Evolutionary conservation across 2,888 invertebrate genomes (phyloP), one percentile per base, ranked within the genome.

Genomic region (Acanthopleura granulata): DNA sequence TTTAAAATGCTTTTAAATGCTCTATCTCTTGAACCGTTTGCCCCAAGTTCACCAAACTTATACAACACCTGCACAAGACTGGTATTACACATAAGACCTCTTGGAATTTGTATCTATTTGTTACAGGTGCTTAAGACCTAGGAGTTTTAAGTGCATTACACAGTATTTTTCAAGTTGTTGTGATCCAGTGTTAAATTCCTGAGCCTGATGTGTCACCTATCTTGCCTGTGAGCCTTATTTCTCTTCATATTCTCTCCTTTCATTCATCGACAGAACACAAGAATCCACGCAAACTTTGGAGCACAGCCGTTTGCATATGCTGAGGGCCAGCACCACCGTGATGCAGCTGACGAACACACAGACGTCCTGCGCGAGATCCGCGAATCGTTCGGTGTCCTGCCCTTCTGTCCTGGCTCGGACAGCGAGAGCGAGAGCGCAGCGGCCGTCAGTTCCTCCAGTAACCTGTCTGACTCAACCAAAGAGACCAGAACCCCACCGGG

Each of bases 281-380:
- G 88, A 73, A 84, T 91, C 40, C 85, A 85, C 75, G 89, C 89
- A 22, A 91, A 91, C 81, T 90, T 91, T 84, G 91, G 91, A 73
- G 82, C 88, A 0, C 79, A 87, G 18, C 85, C 89, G 16, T 90
- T 89, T 80, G 85, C 87, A 6, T 90, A 85, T 76, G 88, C 88
- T 49, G 89, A 89, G 74, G 90, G 89, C 51, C 87, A 86, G 71
- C 85, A 88, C 74, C 89, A 89, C 76, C 72, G 87, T 12, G 88
- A 88, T 72, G 88, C 89, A 15, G 89, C 89, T 9, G 88, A 89
- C 77, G 88, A 86, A 57, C 87, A 85, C n/a, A 84, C 85, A 74
- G 89, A 90, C 76, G 78, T 87, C 66, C 86, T 87, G 3, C 80
- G 88, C 73, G 90, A 90, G 77, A 89, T 89, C 49, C 81, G 87